These are phyloP conservation scores for Mormyrus lacerda DNA, from an alignment of 2,113 vertebrate species.

Conservation along the genomic window DNA sequence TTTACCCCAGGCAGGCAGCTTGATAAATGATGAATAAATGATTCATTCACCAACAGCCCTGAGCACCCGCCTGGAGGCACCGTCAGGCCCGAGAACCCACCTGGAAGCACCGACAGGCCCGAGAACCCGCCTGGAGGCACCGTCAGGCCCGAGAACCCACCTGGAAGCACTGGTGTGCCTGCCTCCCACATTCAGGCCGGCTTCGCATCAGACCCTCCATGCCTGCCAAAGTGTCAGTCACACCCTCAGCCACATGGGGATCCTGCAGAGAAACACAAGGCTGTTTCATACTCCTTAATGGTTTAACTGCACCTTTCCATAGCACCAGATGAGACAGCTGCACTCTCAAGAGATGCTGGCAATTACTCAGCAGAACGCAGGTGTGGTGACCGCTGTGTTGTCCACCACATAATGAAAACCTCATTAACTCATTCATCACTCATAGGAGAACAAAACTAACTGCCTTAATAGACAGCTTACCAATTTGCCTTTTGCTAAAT, in stretches of 20 bases:
- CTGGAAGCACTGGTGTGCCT: constrained; percentile 54
- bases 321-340: background rate
- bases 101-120: background rate
- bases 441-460: background rate
- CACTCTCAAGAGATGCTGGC: background rate
- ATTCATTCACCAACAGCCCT: too few relatives aligned
- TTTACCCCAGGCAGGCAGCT: too few relatives aligned
- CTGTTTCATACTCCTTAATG: background rate
- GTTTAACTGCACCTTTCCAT: background rate
- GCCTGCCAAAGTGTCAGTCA: constrained; percentile 42
- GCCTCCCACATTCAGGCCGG: constrained; percentile 34
- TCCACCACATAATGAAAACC: background rate
- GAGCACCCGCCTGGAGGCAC: constrained; percentile 49
- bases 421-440: background rate
- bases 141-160: constrained; percentile 32
- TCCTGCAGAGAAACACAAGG: constrained; percentile 45
- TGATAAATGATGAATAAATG: too few relatives aligned
- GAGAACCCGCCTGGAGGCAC: background rate
- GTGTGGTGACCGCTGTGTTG: background rate
- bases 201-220: constrained; percentile 63
- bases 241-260: constrained; percentile 46
- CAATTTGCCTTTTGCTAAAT: background rate
- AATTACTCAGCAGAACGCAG: background rate
- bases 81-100: constrained; percentile 46
- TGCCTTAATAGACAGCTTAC: background rate